Percentiles rank a stretch among this genome's conserved stretches.
Evolutionary conservation across 2,113 vertebrate species (phyloP).

Genomic region (Cichladusa arquata): DNA sequence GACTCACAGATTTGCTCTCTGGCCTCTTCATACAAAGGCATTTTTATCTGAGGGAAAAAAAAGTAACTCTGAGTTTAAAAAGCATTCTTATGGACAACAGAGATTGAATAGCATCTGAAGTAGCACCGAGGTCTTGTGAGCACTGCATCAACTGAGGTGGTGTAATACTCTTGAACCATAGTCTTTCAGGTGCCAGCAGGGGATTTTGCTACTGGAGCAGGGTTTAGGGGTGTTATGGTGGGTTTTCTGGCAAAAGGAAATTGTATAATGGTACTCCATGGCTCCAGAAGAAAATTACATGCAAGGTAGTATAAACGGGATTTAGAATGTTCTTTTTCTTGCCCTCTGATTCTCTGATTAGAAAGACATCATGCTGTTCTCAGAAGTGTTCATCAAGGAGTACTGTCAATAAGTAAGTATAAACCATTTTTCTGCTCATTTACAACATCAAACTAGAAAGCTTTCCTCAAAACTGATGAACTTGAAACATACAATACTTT

Average conservation of each 20-base stretch:
- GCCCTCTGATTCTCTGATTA: conserved; percentile 15
- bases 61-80: not conserved
- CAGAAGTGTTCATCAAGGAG: conserved; percentile 56
- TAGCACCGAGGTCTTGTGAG: not conserved
- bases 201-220: not conserved
- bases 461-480: not conserved
- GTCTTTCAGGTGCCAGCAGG: not conserved
- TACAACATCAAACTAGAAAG: not conserved
- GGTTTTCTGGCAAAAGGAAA: not conserved
- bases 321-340: not conserved
- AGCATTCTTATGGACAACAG: not conserved
- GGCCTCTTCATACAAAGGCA: not conserved
- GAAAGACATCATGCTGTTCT: not conserved
- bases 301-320: not conserved
- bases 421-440: not conserved
- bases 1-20: not conserved
- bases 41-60: not conserved
- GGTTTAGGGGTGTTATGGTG: not conserved
- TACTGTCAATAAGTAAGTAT: conserved; percentile 80
- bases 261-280: not conserved
- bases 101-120: not conserved
- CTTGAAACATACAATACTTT: not conserved
- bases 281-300: not conserved
- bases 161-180: not conserved
- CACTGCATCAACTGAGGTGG: not conserved